Evolutionary conservation across 2,888 invertebrate species (phyloP).

Genomic region (Volucella bombylans): DNA sequence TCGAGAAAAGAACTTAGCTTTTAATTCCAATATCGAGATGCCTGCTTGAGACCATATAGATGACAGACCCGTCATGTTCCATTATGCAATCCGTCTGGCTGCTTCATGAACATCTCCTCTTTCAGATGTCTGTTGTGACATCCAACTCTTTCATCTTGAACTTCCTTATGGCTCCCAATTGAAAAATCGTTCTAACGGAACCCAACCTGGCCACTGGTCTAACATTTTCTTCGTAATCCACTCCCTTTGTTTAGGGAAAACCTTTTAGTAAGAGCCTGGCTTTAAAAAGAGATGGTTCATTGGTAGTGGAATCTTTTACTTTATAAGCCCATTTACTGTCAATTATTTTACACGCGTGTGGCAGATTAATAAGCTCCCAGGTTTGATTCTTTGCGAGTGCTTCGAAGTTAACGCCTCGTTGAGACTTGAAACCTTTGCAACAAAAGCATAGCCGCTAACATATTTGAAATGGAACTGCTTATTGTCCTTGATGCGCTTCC

Average conservation of each 20-base stretch:
- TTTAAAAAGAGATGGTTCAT: slow-evolving; percentile 64
- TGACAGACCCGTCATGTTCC: slow-evolving; percentile 65
- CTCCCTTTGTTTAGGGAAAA: slow-evolving; percentile 74
- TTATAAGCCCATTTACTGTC: slow-evolving; percentile 74
- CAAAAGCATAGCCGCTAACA: too few species aligned
- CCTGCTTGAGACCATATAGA: slow-evolving; percentile 68
- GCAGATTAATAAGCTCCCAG: neutral
- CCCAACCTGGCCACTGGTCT: slow-evolving; percentile 76
- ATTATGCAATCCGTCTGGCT: slow-evolving; percentile 61
- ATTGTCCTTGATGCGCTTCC: too few species aligned
- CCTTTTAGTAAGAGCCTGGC: slow-evolving; percentile 77
- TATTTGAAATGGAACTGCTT: too few species aligned
- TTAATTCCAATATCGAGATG: slow-evolving; percentile 68
- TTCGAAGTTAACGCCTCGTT: too few species aligned
- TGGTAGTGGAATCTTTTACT: too few species aligned
- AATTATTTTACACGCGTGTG: neutral
- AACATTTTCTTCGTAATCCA: slow-evolving; percentile 76
- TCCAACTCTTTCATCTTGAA: slow-evolving; percentile 27
- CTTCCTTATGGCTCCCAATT: slow-evolving; percentile 1
- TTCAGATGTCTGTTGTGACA: slow-evolving; percentile 38
- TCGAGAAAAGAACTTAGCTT: slow-evolving; percentile 69
- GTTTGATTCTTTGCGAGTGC: neutral
- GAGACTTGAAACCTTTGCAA: too few species aligned
- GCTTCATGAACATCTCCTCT: slow-evolving; percentile 59
- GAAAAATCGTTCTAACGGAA: slow-evolving; percentile 66